phyloP scores from a whole-genome alignment of 2,113 vertebrate species.

The Bubalus kerabau region DNA sequence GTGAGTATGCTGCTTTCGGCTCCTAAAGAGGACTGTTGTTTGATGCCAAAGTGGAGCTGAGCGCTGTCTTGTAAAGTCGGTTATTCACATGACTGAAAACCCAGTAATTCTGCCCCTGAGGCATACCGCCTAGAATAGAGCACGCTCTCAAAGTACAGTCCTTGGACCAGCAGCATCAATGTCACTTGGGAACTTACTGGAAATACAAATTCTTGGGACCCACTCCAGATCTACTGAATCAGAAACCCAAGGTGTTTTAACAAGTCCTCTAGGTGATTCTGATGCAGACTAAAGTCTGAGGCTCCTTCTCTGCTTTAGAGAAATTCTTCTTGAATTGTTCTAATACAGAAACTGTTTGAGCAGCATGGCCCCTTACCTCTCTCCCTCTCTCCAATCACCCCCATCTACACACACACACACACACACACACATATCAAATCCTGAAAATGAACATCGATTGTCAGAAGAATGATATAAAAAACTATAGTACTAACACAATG shows the following conservation, averaged over 20 bases:
- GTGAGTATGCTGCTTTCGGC: background rate
- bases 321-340: background rate
- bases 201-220: background rate
- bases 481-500: background rate
- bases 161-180: background rate
- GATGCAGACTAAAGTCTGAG: background rate
- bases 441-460: background rate
- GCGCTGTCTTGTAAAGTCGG: background rate
- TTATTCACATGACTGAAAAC: background rate
- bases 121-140: background rate
- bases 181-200: background rate
- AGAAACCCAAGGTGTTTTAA: background rate
- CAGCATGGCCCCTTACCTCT: background rate
- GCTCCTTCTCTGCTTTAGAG: background rate
- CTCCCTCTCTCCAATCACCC: background rate
- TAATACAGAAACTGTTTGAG: background rate
- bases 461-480: background rate
- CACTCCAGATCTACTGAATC: background rate
- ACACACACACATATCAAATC: background rate
- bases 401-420: background rate
- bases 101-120: background rate
- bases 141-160: background rate
- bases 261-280: background rate
- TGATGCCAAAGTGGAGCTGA: background rate
- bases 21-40: background rate